Conservation (phyloP, 1,140 invertebrate species). For the Drosophila simulans region DNA sequence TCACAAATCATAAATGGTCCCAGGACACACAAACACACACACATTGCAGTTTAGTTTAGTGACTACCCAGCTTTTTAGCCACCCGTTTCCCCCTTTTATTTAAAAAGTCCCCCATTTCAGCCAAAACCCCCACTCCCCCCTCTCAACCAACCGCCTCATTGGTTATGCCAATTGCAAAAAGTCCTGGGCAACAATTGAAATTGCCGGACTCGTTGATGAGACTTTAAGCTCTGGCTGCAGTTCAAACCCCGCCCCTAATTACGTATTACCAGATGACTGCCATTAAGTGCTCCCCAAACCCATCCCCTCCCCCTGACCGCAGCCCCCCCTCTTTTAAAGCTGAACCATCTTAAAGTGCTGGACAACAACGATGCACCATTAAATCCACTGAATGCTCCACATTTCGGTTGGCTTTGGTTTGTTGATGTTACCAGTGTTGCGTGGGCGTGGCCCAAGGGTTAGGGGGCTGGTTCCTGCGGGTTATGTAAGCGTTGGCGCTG, state of each 20-base stretch:
- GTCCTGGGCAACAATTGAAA: slow-evolving; percentile 46
- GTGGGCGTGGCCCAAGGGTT: background rate
- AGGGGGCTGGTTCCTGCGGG: background rate
- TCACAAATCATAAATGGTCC: slow-evolving; percentile 46
- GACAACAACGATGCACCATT: slow-evolving; percentile 53
- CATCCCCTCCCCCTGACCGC: no score
- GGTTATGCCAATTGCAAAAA: slow-evolving; percentile 52
- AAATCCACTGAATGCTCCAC: slow-evolving; percentile 64
- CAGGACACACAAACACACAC: slow-evolving; percentile 1
- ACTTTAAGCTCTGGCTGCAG: slow-evolving; percentile 38
- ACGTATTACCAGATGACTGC: slow-evolving; percentile 68
- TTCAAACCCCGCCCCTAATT: slow-evolving; percentile 34
- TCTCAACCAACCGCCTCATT: slow-evolving; percentile 26
- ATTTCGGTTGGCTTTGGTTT: slow-evolving; percentile 31
- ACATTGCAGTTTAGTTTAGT: background rate
- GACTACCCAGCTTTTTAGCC: background rate
- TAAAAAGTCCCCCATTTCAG: background rate
- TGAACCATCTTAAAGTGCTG: slow-evolving; percentile 54
- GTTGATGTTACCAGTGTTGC: slow-evolving; percentile 9
- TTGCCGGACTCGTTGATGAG: slow-evolving; percentile 41
- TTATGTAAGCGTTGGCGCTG: background rate
- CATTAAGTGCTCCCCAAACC: slow-evolving; percentile 24
- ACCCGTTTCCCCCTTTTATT: background rate
- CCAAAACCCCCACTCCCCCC: background rate
- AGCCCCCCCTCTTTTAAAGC: slow-evolving; percentile 28